Evolutionary conservation across 2,888 invertebrate genomes (phyloP).

Genomic region (Eupithecia exiguata): DNA sequence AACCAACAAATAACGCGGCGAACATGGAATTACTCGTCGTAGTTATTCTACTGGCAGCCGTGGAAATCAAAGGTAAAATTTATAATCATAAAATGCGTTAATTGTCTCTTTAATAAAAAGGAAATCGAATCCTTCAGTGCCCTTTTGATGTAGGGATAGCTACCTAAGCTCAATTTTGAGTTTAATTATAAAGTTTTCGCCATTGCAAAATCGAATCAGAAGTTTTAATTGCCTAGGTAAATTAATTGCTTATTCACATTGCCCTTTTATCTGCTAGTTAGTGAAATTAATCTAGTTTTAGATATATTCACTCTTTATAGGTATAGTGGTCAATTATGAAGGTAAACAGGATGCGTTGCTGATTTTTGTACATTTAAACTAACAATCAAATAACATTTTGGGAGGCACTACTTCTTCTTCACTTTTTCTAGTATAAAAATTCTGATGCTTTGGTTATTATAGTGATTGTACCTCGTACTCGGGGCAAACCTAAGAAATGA

Average conservation of each 20-base stretch:
- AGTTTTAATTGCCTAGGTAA: constrained; percentile 34
- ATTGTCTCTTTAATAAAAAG: constrained; percentile 21
- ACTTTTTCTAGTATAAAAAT: too few relatives aligned
- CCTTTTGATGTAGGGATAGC: constrained; percentile 17
- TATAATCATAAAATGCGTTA: constrained; percentile 13
- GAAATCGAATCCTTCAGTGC: constrained; percentile 38
- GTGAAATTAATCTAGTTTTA: neutral
- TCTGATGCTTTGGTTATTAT: too few relatives aligned
- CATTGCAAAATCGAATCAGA: constrained; percentile 34
- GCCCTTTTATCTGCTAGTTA: neutral
- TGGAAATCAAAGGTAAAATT: constrained; percentile 38
- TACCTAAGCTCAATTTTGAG: constrained; percentile 12
- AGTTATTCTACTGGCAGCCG: constrained; percentile 28
- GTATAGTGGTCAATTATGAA: neutral
- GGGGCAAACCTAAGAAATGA: too few relatives aligned
- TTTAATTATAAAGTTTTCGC: constrained; percentile 35
- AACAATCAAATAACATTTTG: too few relatives aligned
- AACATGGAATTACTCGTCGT: constrained; percentile 28
- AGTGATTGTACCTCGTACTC: too few relatives aligned
- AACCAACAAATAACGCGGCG: neutral
- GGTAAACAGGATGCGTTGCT: neutral
- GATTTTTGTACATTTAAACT: too few relatives aligned
- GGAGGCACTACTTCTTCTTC: too few relatives aligned
- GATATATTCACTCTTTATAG: neutral
- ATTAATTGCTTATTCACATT: neutral